phyloP scores from a whole-genome alignment of 2,888 invertebrate species.

The Venustoraphidia nigricollis region DNA sequence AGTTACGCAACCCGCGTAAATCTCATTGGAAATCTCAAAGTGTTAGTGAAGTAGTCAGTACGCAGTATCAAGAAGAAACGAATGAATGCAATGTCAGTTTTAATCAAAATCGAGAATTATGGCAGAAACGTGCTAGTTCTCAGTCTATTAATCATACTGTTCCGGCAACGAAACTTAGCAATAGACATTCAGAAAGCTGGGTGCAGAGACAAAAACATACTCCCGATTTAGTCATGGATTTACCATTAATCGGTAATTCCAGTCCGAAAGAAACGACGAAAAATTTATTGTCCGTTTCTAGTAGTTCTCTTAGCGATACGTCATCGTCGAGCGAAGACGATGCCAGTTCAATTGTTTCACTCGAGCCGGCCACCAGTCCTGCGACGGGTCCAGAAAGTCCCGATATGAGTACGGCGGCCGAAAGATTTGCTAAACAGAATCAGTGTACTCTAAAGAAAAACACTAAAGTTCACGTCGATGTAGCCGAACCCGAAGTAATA shows the following conservation, averaged over 20 bases:
- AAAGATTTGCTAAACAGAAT: slow-evolving; percentile 63
- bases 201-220: slow-evolving; percentile 37
- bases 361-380: slow-evolving; percentile 19
- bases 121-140: slow-evolving; percentile 43
- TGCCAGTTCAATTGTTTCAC: slow-evolving; percentile 27
- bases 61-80: slow-evolving; percentile 16
- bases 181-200: slow-evolving; percentile 25
- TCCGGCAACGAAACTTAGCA: slow-evolving; percentile 18
- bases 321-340: slow-evolving; percentile 16
- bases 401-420: slow-evolving; percentile 57
- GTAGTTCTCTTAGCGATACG: background rate
- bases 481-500: too few relatives aligned
- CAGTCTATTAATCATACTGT: slow-evolving; percentile 26
- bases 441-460: slow-evolving; percentile 64
- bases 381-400: slow-evolving; percentile 35
- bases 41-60: slow-evolving; percentile 23
- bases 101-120: slow-evolving; percentile 37
- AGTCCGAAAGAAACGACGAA: slow-evolving; percentile 25
- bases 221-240: slow-evolving; percentile 71
- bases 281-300: slow-evolving; percentile 19
- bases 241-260: slow-evolving; percentile 40
- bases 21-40: slow-evolving; percentile 32
- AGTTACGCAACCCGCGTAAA: slow-evolving; percentile 7
- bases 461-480: slow-evolving; percentile 25
- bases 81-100: slow-evolving; percentile 30